Percentiles rank a stretch among this genome's conserved stretches.
Conservation (phyloP, 2,797 vertebrate species). For the Takifugu rubripes region DNA sequence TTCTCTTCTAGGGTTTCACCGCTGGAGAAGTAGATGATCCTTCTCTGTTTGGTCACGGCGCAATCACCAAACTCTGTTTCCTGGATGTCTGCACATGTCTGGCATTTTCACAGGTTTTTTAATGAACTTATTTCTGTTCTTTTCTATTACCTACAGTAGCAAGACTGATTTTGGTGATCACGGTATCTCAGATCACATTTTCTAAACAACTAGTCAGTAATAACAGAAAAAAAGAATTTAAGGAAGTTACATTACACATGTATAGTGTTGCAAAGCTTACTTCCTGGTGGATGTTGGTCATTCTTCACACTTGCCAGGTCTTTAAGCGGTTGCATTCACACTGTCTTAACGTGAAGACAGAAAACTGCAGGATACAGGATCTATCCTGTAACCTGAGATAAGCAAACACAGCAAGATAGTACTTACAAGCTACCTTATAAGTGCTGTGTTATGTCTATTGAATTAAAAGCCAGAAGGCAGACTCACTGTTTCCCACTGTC, state of each 20-base stretch:
- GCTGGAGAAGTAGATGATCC: conserved; percentile 75
- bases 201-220: too few species aligned
- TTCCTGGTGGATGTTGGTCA: conserved; percentile 46
- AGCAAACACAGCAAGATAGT: conserved; percentile 3
- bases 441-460: too few species aligned
- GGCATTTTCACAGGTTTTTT: conserved; percentile 1
- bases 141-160: too few species aligned
- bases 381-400: conserved; percentile 43
- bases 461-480: too few species aligned
- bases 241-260: not conserved
- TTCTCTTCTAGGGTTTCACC: conserved; percentile 76
- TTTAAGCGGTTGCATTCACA: conserved; percentile 4
- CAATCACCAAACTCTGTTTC: conserved; percentile 30
- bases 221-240: too few species aligned
- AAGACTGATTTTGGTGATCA: too few species aligned
- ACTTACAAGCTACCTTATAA: too few species aligned
- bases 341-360: not conserved
- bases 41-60: conserved; percentile 43
- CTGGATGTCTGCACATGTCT: conserved; percentile 24
- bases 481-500: too few species aligned
- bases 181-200: too few species aligned
- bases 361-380: conserved; percentile 34
- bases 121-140: not conserved
- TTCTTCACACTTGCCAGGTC: conserved; percentile 25
- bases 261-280: conserved; percentile 55